phyloP scores from a whole-genome alignment of 2,113 vertebrate genomes.

The Steatornis caripensis region DNA sequence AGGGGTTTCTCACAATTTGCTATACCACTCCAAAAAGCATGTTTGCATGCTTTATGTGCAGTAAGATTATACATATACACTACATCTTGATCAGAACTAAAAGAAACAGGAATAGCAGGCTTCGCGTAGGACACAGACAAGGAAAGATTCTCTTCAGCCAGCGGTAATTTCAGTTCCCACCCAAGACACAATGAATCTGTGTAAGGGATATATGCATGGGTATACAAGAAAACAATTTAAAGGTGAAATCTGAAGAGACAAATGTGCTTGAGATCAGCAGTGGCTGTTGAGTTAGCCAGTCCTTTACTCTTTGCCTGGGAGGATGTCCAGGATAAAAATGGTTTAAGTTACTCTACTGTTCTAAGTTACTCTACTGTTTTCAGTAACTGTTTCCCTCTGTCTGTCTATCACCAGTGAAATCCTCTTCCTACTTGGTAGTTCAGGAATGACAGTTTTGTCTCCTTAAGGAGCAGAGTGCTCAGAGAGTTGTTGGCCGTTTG shows the following conservation, averaged over 20 bases:
- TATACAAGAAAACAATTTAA: neutral
- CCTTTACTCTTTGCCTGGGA: neutral
- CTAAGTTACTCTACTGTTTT: too few relatives aligned
- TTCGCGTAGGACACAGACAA: neutral
- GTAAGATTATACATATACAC: neutral
- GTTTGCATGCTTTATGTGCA: neutral
- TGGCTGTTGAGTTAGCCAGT: neutral
- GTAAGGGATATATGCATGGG: neutral
- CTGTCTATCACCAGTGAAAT: neutral
- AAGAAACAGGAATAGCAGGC: conserved; percentile 7
- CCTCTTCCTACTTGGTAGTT: neutral
- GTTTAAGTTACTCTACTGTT: neutral
- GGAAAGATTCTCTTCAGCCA: neutral
- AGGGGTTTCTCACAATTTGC: neutral
- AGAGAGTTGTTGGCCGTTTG: neutral
- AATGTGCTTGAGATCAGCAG: neutral
- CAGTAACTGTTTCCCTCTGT: neutral
- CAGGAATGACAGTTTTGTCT: neutral
- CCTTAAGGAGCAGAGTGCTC: neutral
- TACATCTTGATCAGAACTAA: neutral
- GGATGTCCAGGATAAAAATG: neutral
- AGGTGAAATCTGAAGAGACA: neutral
- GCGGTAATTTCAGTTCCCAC: neutral
- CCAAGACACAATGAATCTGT: neutral
- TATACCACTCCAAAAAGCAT: neutral